Percentiles rank a stretch among this genome's conserved stretches.
Evolutionary conservation across 2,797 vertebrate species (phyloP).

Genomic region (Pantherophis alleghaniensis): DNA sequence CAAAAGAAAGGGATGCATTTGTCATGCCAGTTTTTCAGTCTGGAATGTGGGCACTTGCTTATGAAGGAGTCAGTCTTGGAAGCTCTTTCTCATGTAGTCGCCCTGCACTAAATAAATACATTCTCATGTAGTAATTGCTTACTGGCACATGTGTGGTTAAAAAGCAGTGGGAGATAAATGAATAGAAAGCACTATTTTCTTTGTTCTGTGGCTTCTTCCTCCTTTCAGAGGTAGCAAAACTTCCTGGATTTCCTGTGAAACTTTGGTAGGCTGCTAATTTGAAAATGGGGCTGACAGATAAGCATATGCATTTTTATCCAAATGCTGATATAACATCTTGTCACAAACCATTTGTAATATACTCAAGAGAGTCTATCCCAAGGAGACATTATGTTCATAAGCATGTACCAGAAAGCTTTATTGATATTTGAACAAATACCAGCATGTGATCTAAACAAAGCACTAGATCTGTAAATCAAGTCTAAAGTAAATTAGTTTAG

Average conservation of each 20-base stretch:
- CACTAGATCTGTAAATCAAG: neutral
- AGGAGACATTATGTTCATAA: neutral
- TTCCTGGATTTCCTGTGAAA: neutral
- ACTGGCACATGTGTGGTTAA: neutral
- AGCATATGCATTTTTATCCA: neutral
- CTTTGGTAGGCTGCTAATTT: neutral
- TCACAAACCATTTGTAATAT: neutral
- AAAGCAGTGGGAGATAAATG: neutral
- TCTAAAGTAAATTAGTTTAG: neutral
- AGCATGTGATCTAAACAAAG: neutral
- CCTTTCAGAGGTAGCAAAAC: neutral
- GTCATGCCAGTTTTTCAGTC: neutral
- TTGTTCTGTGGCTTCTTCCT: neutral
- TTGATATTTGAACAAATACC: neutral
- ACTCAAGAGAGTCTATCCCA: constrained; percentile 1
- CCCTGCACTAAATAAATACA: neutral
- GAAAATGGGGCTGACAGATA: neutral
- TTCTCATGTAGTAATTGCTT: neutral
- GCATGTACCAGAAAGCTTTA: neutral
- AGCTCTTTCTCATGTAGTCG: neutral
- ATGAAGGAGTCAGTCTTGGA: neutral
- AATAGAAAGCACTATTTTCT: neutral
- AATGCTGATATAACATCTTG: neutral
- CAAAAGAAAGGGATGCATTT: neutral
- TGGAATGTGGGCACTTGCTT: neutral